Evolutionary conservation across 2,113 vertebrate genomes (phyloP).

Genomic region (Protomyctophum bolini): DNA sequence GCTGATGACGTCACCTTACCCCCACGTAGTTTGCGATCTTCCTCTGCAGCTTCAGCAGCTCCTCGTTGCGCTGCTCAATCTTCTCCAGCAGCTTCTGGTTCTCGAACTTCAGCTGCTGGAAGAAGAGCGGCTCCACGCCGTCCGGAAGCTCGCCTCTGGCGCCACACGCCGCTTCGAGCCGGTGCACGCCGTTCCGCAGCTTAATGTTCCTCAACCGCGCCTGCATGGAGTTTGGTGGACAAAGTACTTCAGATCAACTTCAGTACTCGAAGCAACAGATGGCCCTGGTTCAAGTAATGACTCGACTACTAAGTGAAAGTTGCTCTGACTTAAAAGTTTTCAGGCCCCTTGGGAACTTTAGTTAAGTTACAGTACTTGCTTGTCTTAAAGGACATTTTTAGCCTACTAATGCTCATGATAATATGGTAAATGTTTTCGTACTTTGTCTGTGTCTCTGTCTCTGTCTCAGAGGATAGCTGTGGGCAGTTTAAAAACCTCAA

Average conservation of each 20-base stretch:
- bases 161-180: slow-evolving; percentile 66
- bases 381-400: too few species aligned
- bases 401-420: too few species aligned
- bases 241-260: too few species aligned
- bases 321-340: too few species aligned
- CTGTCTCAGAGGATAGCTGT: too few species aligned
- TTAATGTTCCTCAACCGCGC: slow-evolving; percentile 79
- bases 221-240: background rate
- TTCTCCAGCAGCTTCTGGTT: slow-evolving; percentile 77
- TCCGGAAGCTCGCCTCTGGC: slow-evolving; percentile 54
- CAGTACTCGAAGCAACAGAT: background rate
- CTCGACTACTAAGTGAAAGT: too few species aligned
- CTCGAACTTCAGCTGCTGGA: slow-evolving; percentile 80
- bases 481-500: too few species aligned
- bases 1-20: slow-evolving; percentile 14
- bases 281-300: background rate
- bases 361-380: too few species aligned
- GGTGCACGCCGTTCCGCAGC: slow-evolving; percentile 70
- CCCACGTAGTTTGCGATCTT: slow-evolving; percentile 74
- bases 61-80: slow-evolving; percentile 68
- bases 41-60: slow-evolving; percentile 72
- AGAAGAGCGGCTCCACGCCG: slow-evolving; percentile 71
- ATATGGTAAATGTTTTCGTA: too few species aligned
- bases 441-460: too few species aligned
- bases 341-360: too few species aligned